Evolutionary conservation across 2,113 vertebrate species (phyloP).

Genomic region (Lucifuga dentata): DNA sequence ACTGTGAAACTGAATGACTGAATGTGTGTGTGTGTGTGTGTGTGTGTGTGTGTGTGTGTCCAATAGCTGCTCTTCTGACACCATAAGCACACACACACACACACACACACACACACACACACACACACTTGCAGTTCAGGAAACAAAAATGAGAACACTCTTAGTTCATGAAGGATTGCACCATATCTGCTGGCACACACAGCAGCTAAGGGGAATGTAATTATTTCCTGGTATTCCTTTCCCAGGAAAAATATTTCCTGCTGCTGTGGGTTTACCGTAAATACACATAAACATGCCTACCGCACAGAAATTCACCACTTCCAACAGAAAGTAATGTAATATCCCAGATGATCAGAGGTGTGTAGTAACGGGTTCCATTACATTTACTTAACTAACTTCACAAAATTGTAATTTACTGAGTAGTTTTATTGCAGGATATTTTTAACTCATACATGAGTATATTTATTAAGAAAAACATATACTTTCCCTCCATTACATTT

Average conservation of each 20-base stretch:
- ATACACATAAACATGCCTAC: slow-evolving; percentile 30
- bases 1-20: too few relatives aligned
- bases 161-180: slow-evolving; percentile 18
- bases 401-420: too few relatives aligned
- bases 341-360: too few relatives aligned
- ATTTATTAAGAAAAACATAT: too few relatives aligned
- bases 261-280: slow-evolving; percentile 36
- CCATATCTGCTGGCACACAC: slow-evolving; percentile 14
- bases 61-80: slow-evolving; percentile 7
- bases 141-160: slow-evolving; percentile 25
- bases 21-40: not conserved
- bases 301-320: slow-evolving; percentile 6
- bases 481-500: too few relatives aligned
- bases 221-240: slow-evolving; percentile 36
- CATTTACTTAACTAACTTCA: too few relatives aligned
- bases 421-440: too few relatives aligned
- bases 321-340: slow-evolving; percentile 20
- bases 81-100: too few relatives aligned
- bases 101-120: not conserved
- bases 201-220: slow-evolving; percentile 23
- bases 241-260: slow-evolving; percentile 29
- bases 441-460: too few relatives aligned
- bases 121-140: slow-evolving; percentile 17
- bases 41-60: not conserved
- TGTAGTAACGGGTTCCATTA: too few relatives aligned